Conservation (phyloP, 2,797 vertebrate species). For the Eulemur rubriventer region DNA sequence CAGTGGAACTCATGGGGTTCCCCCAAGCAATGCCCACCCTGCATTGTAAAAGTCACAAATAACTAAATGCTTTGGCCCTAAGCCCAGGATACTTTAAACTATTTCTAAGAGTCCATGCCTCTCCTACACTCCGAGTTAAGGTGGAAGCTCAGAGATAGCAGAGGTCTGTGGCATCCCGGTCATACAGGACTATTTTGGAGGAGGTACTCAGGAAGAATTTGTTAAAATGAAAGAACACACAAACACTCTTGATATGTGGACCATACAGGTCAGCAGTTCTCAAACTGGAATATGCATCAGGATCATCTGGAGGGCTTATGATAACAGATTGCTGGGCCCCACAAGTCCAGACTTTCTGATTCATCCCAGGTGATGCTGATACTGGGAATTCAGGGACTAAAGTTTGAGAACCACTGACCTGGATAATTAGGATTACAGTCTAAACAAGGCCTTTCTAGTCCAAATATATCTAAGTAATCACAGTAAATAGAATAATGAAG, state of each 20-base stretch:
- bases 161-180: background rate
- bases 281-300: background rate
- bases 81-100: slow-evolving; percentile 6
- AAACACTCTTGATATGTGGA: background rate
- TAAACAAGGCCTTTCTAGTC: background rate
- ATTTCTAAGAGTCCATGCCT: slow-evolving; percentile 2
- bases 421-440: background rate
- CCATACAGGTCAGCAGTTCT: background rate
- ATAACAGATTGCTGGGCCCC: background rate
- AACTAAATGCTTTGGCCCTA: background rate
- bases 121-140: background rate
- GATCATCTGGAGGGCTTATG: background rate
- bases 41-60: background rate
- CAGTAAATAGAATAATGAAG: background rate
- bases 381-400: background rate
- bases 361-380: background rate
- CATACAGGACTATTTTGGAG: background rate
- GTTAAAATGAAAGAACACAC: background rate
- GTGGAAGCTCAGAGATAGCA: background rate
- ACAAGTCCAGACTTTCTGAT: background rate
- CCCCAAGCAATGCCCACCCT: background rate
- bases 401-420: background rate
- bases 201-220: background rate
- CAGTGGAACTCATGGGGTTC: background rate
- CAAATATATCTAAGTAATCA: background rate